Evolutionary conservation across 2,797 vertebrate species (phyloP), one percentile per base, ranked within the genome.

Genomic region (Coluber constrictor): DNA sequence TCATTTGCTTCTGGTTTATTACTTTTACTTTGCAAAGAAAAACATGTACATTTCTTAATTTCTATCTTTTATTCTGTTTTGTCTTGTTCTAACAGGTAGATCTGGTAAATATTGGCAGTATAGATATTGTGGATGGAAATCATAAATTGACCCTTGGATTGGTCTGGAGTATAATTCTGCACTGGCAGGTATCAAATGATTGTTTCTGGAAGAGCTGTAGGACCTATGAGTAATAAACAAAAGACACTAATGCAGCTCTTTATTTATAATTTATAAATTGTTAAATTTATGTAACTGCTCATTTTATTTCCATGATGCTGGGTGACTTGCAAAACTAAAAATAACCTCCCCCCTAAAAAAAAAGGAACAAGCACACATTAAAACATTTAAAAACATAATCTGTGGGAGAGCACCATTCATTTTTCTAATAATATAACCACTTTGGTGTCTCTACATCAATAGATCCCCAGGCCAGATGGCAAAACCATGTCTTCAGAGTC

Each of bases 101-200:
- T 96, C 96, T 99, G 97, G 99, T 99, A 97, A 99, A 99, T 96
- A 99, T 99, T 47, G 99, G 99, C 89, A 99, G 99, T 90, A 97
- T 98, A 93, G 99, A 99, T 96, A 99, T 99, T 93, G 99, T 99
- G 96, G 99, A 99, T 98, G 99, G 99, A 96, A 99, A 99, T 98
- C 99, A 99, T 97, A 99, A 99, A 96, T 97, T 99, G 96, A 99
- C 98, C 93, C 98, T 99, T 96, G 99, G 99, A 95, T 98, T 99
- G 97, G 99, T 99, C 98, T 99, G 99, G 99, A 99, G 98, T 98
- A 99, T 99, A 97, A 99, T 99, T 97, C 98, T 99, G 97, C 98
- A 99, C 97, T 99, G 99, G 99, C 99, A 99, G 99, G 99, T 99
- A 94, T 97, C 98, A 96, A 57, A 61, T 59, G 37, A 20, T 91